Percentiles rank a stretch among this genome's conserved stretches.
Evolutionary conservation across 1,140 invertebrate genomes (phyloP).

Genomic region (Pogonomyrmex californicus): DNA sequence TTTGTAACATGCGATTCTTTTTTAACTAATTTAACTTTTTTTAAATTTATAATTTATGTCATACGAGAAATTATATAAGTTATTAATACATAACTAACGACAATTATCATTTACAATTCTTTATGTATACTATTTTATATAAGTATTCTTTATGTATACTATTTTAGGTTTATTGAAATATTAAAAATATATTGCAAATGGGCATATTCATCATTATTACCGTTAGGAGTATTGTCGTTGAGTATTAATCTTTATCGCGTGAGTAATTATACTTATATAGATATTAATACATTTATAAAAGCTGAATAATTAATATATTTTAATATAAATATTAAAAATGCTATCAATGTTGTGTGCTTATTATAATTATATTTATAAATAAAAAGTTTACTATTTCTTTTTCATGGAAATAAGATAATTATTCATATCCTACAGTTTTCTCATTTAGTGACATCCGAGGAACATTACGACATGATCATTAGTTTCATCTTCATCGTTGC

Average conservation of each 20-base stretch:
- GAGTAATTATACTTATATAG: constrained; percentile 11
- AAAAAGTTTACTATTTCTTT: background rate
- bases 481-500: background rate
- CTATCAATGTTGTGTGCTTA: too few species aligned
- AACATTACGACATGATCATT: background rate
- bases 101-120: background rate
- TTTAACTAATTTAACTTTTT: background rate
- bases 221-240: background rate
- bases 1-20: background rate
- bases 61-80: background rate
- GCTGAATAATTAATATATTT: background rate
- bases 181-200: background rate
- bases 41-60: background rate
- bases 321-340: background rate
- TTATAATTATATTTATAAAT: too few species aligned
- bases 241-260: constrained; percentile 56
- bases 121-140: background rate
- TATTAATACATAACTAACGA: background rate
- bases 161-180: constrained; percentile 23
- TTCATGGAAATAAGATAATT: background rate
- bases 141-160: background rate
- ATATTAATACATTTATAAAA: background rate
- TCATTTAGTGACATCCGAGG: background rate
- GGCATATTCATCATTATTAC: background rate
- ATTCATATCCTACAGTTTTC: constrained; percentile 12